Percentiles rank a stretch among this genome's conserved stretches.
phyloP scores from a whole-genome alignment of 1,140 invertebrate genomes.

The Zaprionus ghesquierei region DNA sequence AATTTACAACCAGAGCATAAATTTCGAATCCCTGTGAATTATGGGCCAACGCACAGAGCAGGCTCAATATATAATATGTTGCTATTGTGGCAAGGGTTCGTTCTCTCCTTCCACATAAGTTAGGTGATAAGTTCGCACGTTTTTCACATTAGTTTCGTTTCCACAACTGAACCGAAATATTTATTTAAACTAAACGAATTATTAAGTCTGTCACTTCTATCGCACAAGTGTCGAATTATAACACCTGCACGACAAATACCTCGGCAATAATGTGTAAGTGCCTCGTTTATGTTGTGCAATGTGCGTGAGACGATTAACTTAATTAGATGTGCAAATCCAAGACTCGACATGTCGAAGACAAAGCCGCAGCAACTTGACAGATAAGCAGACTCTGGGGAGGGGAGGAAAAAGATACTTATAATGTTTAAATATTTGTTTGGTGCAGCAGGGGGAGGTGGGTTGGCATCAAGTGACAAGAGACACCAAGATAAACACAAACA shows the following conservation, averaged over 20 bases:
- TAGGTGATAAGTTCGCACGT: neutral
- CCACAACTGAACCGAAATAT: neutral
- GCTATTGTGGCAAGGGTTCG: neutral
- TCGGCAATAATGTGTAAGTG: constrained; percentile 11
- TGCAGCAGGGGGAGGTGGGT: constrained; percentile 1
- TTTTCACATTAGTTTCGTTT: neutral
- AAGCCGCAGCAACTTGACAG: constrained; percentile 35
- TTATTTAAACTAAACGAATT: neutral
- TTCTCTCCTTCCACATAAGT: neutral
- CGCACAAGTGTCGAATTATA: constrained; percentile 16
- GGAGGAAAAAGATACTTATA: constrained; percentile 27
- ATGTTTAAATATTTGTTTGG: constrained; percentile 63
- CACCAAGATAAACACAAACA: constrained; percentile 22
- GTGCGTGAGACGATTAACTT: constrained; percentile 54
- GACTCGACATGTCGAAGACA: constrained; percentile 17
- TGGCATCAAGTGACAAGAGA: constrained; percentile 45
- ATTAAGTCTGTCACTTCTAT: too few species aligned
- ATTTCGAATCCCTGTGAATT: constrained; percentile 14
- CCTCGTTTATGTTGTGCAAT: constrained; percentile 10
- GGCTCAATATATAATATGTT: neutral
- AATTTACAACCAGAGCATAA: constrained; percentile 42
- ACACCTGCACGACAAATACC: constrained; percentile 10
- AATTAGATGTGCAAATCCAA: constrained; percentile 56
- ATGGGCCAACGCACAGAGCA: neutral
- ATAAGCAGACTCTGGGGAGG: constrained; percentile 12